Base-by-base conservation (phyloP, 2,797 vertebrate genomes). In the Presbytis comata region DNA sequence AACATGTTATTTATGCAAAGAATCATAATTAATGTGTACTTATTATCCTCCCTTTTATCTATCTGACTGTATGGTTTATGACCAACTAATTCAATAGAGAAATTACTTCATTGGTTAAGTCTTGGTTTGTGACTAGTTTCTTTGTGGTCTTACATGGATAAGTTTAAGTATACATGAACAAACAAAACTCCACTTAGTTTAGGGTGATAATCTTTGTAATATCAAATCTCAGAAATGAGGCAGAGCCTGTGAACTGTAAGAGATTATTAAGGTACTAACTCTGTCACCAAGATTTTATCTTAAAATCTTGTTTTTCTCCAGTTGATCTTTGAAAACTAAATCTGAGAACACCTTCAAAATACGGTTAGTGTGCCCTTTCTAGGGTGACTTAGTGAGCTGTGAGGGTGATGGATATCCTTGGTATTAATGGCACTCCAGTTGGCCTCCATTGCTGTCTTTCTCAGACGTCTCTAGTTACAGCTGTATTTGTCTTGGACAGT, bases 381-480 rank as follows among this genome's bases (percentile, higher is more conserved):
- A 44, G 26, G 93, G 57, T 81, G 78, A 82, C 67, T 89, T 75
- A n/a, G 64, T 46, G 46, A 96, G 28, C 13, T 79, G 11, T 53
- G 88, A 96, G 79, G 61, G 59, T 72, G 64, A 82, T 86, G 39
- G 59, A 19, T 50, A 16, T 87, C n/a, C 44, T 46, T 79, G 70
- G 13, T 93, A 57, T 81, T 89, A 72, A 28, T 57, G 61, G 92
- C 57, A 81, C 28, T 95, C 83, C 28, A 6, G 72, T 91, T 93
- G 75, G 22, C 61, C 57, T 59, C 44, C 36, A 11, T 86, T 41
- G 26, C 44, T 46, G 30, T 93, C 74, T 97, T 92, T 95, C 74
- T 93, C 76, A 50, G 91, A 83, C 53, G 72, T 79, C 92, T 98
- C 78, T 83, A 46, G 59, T 94, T 96, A 79, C 44, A 86, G 84